Evolutionary conservation across 2,888 invertebrate species (phyloP), one percentile per base, ranked within the genome.

Genomic region (Leucoma salicis): DNA sequence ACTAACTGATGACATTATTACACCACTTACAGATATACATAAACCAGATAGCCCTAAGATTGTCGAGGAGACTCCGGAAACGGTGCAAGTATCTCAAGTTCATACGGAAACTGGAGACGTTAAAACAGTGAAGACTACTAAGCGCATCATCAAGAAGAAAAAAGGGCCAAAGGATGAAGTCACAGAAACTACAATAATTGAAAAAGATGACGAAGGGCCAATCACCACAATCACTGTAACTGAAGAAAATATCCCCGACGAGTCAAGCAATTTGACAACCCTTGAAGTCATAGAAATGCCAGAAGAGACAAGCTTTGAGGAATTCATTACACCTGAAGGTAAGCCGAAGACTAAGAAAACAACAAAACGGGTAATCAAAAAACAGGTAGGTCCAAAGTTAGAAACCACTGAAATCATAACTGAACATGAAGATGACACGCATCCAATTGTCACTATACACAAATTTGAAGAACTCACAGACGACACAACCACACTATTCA

Each of bases 141-240:
- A 18, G 18, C 18, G 18, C 7, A 18, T 78, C 18, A n/a, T n/a
- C n/a, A 71, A 32, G 66, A 87, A 25, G 42, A 55, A 46, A 45
- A 63, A 42, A 14, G 53, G 71, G 3, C 66, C 61, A n/a, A 24
- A 36, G 46, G 53, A 83, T 12, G 53, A 57, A 21, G 43, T 57
- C 14, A 50, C 48, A 3, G 35, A 35, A 35, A 35, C 27, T 2
- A 35, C 28, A 1, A 35, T 27, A 0, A 28, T 28, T 3, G 28
- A 81, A 41, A 70, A 70, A 42, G 70, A 74, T 14, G 70, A 64
- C 12, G 61, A 72, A 27, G 53, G 51, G 8, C 78, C 82, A 5
- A 45, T 54, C 32, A 37, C 50, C 1, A 52, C 34, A 63, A 60
- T 51, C 28, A 15, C 11, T 1, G 31, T 38, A 0, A 25, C 15